A percentile compares a stretch with the other conserved stretches of the same genome.
phyloP scores from a whole-genome alignment of 2,888 invertebrate genomes.

The Pandemis heparana region DNA sequence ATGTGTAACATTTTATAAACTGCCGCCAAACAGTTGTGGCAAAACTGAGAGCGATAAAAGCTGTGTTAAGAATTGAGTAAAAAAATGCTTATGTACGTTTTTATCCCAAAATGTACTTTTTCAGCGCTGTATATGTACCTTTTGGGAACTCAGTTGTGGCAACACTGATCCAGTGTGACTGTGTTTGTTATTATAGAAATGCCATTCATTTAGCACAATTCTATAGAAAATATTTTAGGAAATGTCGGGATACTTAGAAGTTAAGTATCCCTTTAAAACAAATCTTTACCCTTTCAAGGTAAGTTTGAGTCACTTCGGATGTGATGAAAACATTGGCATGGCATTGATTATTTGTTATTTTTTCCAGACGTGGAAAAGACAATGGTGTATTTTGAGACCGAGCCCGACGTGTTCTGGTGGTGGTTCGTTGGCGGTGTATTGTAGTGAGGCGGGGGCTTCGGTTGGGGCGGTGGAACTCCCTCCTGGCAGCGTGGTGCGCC shows the following conservation, averaged over 20 bases:
- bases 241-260: constrained; percentile 87
- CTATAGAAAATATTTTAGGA: constrained; percentile 47
- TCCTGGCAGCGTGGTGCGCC: constrained; percentile 85
- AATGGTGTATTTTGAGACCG: constrained; percentile 87
- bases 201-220: neutral
- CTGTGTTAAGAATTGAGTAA: too few species aligned
- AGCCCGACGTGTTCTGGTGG: constrained; percentile 82
- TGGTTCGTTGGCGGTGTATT: constrained; percentile 84
- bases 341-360: constrained; percentile 60
- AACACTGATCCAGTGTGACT: constrained; percentile 16
- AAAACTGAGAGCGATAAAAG: too few species aligned
- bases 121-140: too few species aligned
- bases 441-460: constrained; percentile 78
- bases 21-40: too few species aligned
- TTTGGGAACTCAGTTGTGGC: too few species aligned
- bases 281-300: constrained; percentile 88
- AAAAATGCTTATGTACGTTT: too few species aligned
- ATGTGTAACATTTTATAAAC: too few species aligned
- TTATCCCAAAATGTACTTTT: too few species aligned
- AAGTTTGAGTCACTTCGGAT: constrained; percentile 54
- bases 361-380: constrained; percentile 87
- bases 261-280: constrained; percentile 87
- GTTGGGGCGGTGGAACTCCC: constrained; percentile 85
- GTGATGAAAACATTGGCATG: constrained; percentile 49
- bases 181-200: neutral